Conservation (phyloP, 1,140 invertebrate species). For the Stegodyphus mimosarum region DNA sequence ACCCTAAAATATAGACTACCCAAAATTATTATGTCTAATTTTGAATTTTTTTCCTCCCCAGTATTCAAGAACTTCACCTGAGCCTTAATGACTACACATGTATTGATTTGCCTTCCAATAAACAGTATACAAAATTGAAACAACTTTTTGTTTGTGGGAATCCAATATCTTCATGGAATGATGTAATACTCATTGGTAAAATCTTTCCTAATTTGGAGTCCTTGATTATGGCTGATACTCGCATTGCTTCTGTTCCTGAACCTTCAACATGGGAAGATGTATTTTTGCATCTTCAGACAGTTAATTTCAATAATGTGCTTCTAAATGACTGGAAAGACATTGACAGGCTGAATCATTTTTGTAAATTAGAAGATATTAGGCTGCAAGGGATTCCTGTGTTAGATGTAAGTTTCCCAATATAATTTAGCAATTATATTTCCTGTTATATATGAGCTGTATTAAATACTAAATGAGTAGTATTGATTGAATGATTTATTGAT, state of each 20-base stretch:
- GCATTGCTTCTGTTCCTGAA: slow-evolving; percentile 74
- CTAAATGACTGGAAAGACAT: slow-evolving; percentile 88
- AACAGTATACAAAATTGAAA: slow-evolving; percentile 75
- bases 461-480: no score
- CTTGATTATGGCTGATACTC: slow-evolving; percentile 87
- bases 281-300: slow-evolving; percentile 78
- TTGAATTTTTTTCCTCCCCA: slow-evolving; percentile 65
- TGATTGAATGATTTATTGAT: no score
- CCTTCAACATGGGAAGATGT: slow-evolving; percentile 45
- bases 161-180: slow-evolving; percentile 81
- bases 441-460: no score
- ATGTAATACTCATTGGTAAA: slow-evolving; percentile 82
- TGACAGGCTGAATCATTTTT: slow-evolving; percentile 83
- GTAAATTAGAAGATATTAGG: slow-evolving; percentile 82
- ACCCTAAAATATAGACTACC: no score
- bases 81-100: slow-evolving; percentile 83
- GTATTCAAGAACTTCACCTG: slow-evolving; percentile 88
- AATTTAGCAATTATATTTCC: no score
- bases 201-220: slow-evolving; percentile 84
- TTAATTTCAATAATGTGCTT: slow-evolving; percentile 86
- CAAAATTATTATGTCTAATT: slow-evolving; percentile 6
- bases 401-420: slow-evolving; percentile 70
- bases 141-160: slow-evolving; percentile 75
- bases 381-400: slow-evolving; percentile 75
- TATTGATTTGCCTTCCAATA: slow-evolving; percentile 74